Conservation (phyloP, 2,888 invertebrate genomes). For the Zootermopsis nevadensis region DNA sequence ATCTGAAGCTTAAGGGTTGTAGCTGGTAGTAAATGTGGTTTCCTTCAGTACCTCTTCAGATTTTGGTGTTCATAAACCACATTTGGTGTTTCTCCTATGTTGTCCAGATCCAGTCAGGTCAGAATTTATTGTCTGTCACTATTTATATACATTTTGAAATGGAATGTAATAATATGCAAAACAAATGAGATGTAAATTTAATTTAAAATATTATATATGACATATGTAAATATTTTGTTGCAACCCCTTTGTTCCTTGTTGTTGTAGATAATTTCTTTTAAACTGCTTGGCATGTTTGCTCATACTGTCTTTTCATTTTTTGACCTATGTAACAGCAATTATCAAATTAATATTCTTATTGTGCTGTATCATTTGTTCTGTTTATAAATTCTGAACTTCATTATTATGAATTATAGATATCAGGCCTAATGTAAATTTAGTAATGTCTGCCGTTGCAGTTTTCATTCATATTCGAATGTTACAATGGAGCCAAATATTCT, state of each 20-base stretch:
- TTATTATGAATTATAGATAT: neutral
- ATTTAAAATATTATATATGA: neutral
- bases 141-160: too few species aligned
- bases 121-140: too few species aligned
- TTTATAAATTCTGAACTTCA: neutral
- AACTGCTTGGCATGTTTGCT: neutral
- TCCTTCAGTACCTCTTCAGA: too few species aligned
- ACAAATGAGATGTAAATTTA: neutral
- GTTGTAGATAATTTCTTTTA: neutral
- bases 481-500: neutral
- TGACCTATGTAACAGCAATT: neutral
- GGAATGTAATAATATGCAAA: too few species aligned
- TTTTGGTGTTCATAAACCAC: too few species aligned
- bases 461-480: neutral
- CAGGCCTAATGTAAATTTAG: slow-evolving; percentile 1
- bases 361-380: slow-evolving; percentile 10
- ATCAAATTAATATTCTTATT: neutral
- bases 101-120: too few species aligned
- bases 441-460: neutral
- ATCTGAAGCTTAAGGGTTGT: too few species aligned
- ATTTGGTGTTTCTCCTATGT: too few species aligned
- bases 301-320: neutral
- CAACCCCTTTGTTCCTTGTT: neutral
- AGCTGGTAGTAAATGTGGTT: too few species aligned
- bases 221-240: neutral